Base-by-base conservation (phyloP, 2,113 vertebrate species). In the Sceloporus undulatus region DNA sequence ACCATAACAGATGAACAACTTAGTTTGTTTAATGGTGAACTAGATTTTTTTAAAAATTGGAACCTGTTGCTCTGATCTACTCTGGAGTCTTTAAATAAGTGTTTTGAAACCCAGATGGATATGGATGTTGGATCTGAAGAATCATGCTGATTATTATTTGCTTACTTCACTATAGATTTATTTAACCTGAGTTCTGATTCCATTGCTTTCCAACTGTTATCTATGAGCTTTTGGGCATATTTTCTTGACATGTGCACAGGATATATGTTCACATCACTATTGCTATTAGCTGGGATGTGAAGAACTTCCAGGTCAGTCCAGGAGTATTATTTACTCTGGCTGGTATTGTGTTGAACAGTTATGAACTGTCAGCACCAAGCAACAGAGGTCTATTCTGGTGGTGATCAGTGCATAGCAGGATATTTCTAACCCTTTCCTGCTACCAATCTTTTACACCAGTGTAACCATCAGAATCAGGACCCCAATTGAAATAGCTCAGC, bases 41-140 rank as follows among this genome's bases (percentile, higher is more conserved):
- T 79, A 27, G 59, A 65, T 23, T 54, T 62, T 62, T 62, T 62
- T 19, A 56, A 71, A 23, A 52, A 42, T 54, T 48, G 21, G 29
- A 59, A 29, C 16, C 66, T 59, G 34, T 29, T 73, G 48, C 16
- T 34, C 21, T 86, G 5, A 23, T 10, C 18, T 56, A 29, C 27
- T 23, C n/a, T 27, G 14, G 70, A 54, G 79, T 73, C 76, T 70
- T 66, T 68, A 79, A 71, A 54, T 54, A 14, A 52, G 79, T 79
- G 85, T 68, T 86, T 70, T 25, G n/a, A 34, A 40, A 79, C 71
- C 42, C 66, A 87, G n/a, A 56, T 71, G 78, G 48, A 73, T 21
- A 18, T 56, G 21, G 40, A 25, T 73, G 66, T 80, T 71, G 77
- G 52, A 11, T 80, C 79, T 71, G 19, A 29, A 23, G 13, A 80